Percentiles rank a stretch among this genome's conserved stretches.
Evolutionary conservation across 2,113 vertebrate species (phyloP).

Genomic region (Leiothrix lutea): DNA sequence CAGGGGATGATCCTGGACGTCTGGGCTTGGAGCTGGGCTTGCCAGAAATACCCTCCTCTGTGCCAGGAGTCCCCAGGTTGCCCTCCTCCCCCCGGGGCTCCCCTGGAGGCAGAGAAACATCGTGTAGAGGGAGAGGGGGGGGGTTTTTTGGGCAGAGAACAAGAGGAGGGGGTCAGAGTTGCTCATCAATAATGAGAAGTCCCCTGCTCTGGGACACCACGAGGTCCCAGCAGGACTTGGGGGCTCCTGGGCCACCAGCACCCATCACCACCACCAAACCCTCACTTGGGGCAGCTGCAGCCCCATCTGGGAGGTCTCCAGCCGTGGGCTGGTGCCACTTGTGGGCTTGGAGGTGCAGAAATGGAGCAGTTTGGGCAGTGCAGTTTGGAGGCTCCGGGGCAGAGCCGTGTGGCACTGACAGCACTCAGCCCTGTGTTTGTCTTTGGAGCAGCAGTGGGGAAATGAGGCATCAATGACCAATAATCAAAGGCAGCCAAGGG

Average conservation of each 20-base stretch:
- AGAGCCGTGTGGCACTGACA: fast-evolving
- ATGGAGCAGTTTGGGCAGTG: fast-evolving
- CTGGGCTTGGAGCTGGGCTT: neutral
- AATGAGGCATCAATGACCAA: neutral
- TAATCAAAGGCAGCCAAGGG: neutral
- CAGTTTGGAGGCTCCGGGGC: neutral
- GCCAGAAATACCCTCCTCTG: neutral
- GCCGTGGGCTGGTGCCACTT: fast-evolving
- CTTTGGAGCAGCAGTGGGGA: neutral
- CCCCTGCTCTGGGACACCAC: neutral
- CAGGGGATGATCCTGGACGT: neutral
- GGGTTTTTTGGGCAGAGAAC: neutral
- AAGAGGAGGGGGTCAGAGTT: neutral
- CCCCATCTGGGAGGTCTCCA: neutral
- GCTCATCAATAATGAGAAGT: fast-evolving
- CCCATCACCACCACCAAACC: fast-evolving
- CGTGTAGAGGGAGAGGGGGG: no score
- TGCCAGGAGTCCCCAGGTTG: neutral
- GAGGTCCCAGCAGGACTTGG: neutral
- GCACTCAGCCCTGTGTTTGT: neutral
- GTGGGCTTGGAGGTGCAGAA: neutral
- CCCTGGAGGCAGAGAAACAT: no score
- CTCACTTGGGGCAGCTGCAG: fast-evolving
- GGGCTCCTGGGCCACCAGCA: no score
- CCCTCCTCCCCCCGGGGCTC: neutral